Base-by-base conservation (phyloP, 2,888 invertebrate species). In the Eupithecia inturbata region DNA sequence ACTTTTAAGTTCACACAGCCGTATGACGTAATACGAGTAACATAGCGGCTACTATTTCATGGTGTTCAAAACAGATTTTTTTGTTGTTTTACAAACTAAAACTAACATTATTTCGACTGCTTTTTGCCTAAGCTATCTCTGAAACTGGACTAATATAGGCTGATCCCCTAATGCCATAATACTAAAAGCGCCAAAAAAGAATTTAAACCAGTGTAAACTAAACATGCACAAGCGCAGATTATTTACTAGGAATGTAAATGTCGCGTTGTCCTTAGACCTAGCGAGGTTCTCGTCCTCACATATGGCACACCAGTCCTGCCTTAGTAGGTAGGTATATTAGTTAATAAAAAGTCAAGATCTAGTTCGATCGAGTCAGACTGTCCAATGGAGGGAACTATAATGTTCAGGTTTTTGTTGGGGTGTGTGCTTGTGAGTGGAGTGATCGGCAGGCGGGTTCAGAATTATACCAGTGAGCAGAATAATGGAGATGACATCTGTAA, bases 321-420 rank as follows among this genome's bases (percentile, higher is more conserved):
- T 89, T 91, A 57, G n/a, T 92, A 92, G 91, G 91, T 92, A 91
- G 85, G 85, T 84, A 86, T 83, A 83, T 82, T 81, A 79, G 73
- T 82, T 80, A 71, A 84, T 82, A 80, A 77, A 77, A 80, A 79
- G 80, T 84, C 83, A 89, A 91, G 88, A 89, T 84, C 78, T 78
- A 83, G 82, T 85, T 82, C 72, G 77, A 78, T 79, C 77, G 71
- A 73, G 66, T 73, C 72, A 68, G 62, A 75, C 69, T 36, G 78
- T 77, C 67, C 71, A 75, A 78, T 81, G 83, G 77, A 80, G 77
- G 80, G 80, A 74, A 83, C 78, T 79, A 79, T 78, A 66, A 69
- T 85, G 67, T 77, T 86, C 19, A 88, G 83, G 74, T 84, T 88
- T 79, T 71, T 89, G 66, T 68, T 92, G 14, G 75, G 88, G 14